Base-by-base conservation (phyloP, 37 sponge, comb jelly and placozoan species). In the Diacarnus erythraeanus region DNA sequence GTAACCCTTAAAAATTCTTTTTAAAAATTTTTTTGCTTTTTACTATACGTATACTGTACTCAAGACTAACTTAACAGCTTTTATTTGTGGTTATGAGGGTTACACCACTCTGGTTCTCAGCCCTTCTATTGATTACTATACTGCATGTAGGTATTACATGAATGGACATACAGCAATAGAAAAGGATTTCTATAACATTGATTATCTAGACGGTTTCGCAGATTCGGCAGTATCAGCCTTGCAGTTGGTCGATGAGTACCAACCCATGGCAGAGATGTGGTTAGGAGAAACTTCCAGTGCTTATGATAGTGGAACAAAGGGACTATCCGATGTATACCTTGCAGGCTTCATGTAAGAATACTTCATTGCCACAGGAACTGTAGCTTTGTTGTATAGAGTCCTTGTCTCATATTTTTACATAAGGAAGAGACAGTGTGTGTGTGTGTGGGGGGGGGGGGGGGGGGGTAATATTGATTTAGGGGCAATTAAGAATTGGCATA, bases 281-380 rank as follows among this genome's bases (percentile, higher is more conserved):
- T 67, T 89, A 12, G 89, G 89, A 60, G 87, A 86, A 60, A 85
- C 86, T 1, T 70, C 86, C 60, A 78, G 72, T 30, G 20, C 41
- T 0, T 85, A 71, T 72, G 79, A 51, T 44, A 79, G 86, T 17
- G 86, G 86, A 22, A 59, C 76, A 1, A 59, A 15, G 18, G 76
- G 61, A 36, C 37, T 76, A 23, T 76, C 76, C 36, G 76, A 76
- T 38, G 40, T 61, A 29, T 76, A 76, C 51, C 37, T 76, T 37
- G 76, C 76, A 38, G 76, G 76, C 4, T 76, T 76, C 76, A 76
- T 76, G 76, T 76, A 30, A 76, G 76, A 22, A 21, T 21, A 3
- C 3, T 67, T 5, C 3, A 67, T 33, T 36, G 70, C 27, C 27
- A 69, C 17, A 17, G 56, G n/a, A n/a, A n/a, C n/a, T n/a, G n/a